phyloP scores from a whole-genome alignment of 1,140 invertebrate species.

The Pantala flavescens region DNA sequence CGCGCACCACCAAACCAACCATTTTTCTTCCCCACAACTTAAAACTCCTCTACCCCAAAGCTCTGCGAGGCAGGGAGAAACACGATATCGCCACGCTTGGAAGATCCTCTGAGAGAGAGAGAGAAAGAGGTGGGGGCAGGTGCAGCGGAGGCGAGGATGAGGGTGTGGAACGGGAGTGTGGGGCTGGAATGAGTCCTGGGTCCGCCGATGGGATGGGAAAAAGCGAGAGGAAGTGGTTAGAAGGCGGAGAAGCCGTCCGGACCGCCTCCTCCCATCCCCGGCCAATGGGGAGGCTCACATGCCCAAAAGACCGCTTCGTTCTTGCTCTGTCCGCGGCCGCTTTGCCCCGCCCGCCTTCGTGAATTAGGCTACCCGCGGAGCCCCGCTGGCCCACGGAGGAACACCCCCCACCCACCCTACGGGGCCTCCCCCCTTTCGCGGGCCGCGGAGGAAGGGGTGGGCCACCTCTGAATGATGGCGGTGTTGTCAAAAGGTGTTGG shows the following conservation, averaged over 20 bases:
- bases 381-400: neutral
- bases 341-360: neutral
- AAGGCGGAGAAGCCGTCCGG: neutral
- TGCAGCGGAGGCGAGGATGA: neutral
- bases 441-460: neutral
- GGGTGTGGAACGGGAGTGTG: neutral
- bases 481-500: neutral
- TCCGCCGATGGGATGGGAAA: no score
- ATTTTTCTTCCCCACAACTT: no score
- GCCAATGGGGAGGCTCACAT: neutral
- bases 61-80: neutral
- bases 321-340: neutral
- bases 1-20: no score
- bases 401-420: no score
- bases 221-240: neutral
- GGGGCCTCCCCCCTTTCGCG: neutral
- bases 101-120: neutral
- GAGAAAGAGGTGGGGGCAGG: neutral
- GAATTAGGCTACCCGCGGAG: conserved; percentile 1
- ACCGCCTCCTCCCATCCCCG: neutral
- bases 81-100: conserved; percentile 2
- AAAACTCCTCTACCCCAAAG: no score
- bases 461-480: neutral
- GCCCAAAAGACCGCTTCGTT: neutral
- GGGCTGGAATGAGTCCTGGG: neutral